Base-by-base conservation (phyloP, 2,113 vertebrate species). In the Lagopus muta region DNA sequence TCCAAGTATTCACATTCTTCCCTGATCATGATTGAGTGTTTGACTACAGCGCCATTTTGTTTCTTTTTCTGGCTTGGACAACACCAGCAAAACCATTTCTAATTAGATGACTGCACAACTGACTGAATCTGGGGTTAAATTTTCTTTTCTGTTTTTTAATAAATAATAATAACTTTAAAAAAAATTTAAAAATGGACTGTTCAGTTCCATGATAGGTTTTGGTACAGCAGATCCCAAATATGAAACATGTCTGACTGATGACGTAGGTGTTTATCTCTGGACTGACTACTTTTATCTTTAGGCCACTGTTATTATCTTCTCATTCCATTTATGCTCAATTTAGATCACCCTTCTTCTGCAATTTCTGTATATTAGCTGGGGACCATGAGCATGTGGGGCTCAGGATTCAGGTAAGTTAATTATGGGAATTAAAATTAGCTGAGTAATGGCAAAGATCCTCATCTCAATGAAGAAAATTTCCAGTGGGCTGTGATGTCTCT, bases 141-240 rank as follows among this genome's bases (percentile, higher is more conserved):
- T n/a, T 88, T 8, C 27, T 5, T 47, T 79, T 58, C 67, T 42
- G 24, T 61, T 88, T 72, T 72, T 90, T 47, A 47, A 47, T 42
- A 57, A 80, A n/a, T 28, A 57, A 32, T 55, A 55, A 57, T 57
- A 32, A 28, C 54, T 55, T 55, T 13, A 50, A 54, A 54, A 54
- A 36, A 16, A 0, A 1, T 2, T 9, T 3, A 50, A 34, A 75
- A 71, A 58, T 10, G 11, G 25, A 9, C 28, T 27, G 50, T 52
- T 81, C 21, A 30, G 34, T 14, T 48, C 10, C 40, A 30, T 34
- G 28, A 8, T 9, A 22, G 2, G 13, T n/a, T 77, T 86, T 88
- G 40, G 13, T 65, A 11, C 20, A 70, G 48, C 70, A 22, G 22
- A 6, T 79, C 20, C 7, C 36, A 57, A 62, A 69, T 52, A 22